Evolutionary conservation across 2,888 invertebrate genomes (phyloP), one percentile per base, ranked within the genome.

Genomic region (Crossocerus cetratus): DNA sequence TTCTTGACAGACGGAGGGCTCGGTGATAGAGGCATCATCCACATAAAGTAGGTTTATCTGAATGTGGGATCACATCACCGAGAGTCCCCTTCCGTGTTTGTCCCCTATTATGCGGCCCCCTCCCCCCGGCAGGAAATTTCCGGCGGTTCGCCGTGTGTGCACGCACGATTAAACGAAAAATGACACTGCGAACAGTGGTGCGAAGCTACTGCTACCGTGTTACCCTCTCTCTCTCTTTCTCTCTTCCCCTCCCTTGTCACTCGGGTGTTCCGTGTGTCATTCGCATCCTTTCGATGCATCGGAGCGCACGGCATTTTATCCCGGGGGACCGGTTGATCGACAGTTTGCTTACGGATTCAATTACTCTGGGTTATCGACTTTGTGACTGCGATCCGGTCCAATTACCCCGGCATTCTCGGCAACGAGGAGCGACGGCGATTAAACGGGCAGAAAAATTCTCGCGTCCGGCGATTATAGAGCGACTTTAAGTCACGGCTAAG

Each of bases 281-380:
- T 11, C 32, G 32, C 32, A 32, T 32, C 63, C 56, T 58, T 72
- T 55, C 67, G 59, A 32, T 32, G 32, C 32, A 32, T 32, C 32
- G 32, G 32, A 32, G 32, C 32, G 32, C 32, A 32, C 32, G 32
- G 8, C 32, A 32, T 32, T 32, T 32, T 32, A 32, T 32, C 32
- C 32, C 49, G 62, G 72, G 63, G 55, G 57, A 32, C 68, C 56
- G 54, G 76, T 77, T 77, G 79, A 83, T 83, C 81, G 82, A 77
- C 75, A 74, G 77, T 65, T 74, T 81, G 75, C 78, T 84, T 78
- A 74, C 72, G 71, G 76, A 84, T 84, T 84, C 80, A 80, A 77
- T 82, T 82, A 82, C 76, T 66, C 63, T 66, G 62, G 74, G 74
- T 74, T 80, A 81, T 81, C 78, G 80, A 81, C 78, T 80, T 78